Evolutionary conservation across 2,888 invertebrate species (phyloP).

Genomic region (Cordilura impudica): DNA sequence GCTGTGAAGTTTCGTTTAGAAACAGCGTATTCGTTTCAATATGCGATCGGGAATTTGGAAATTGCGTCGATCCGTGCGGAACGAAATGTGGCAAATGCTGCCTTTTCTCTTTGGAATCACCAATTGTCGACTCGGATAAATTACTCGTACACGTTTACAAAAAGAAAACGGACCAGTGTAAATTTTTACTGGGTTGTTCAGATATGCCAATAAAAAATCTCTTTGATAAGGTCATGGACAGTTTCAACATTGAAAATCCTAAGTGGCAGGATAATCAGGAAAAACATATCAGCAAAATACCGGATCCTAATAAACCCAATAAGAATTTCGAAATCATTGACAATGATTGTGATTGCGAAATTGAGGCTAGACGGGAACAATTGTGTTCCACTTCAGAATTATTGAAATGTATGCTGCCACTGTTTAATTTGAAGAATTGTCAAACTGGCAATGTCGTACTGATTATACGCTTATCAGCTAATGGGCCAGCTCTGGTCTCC

Average conservation of each 20-base stretch:
- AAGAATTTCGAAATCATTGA: conserved; percentile 63
- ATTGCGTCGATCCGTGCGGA: conserved; percentile 69
- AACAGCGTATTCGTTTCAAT: conserved; percentile 74
- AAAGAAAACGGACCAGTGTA: conserved; percentile 75
- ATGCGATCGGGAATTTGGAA: conserved; percentile 74
- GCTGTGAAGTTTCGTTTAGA: conserved; percentile 75
- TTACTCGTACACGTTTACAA: conserved; percentile 74
- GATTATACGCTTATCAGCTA: conserved; percentile 74
- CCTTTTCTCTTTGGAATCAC: conserved; percentile 73
- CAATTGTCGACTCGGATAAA: conserved; percentile 72
- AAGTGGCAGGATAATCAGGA: conserved; percentile 67
- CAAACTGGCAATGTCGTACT: conserved; percentile 76
- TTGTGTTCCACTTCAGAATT: conserved; percentile 73
- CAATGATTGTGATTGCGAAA: conserved; percentile 70
- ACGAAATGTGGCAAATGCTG: conserved; percentile 74
- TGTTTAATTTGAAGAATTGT: conserved; percentile 72
- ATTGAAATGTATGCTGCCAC: conserved; percentile 72
- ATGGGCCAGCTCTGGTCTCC: conserved; percentile 74
- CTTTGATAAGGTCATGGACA: conserved; percentile 73
- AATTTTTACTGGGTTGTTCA: conserved; percentile 74
- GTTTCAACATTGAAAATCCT: conserved; percentile 71
- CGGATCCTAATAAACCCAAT: conserved; percentile 65
- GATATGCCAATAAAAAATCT: conserved; percentile 71
- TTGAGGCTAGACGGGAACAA: conserved; percentile 68
- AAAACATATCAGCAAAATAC: conserved; percentile 65